Base-by-base conservation (phyloP, 53 echinoderm and acorn worm species). In the Arbacia lixula region DNA sequence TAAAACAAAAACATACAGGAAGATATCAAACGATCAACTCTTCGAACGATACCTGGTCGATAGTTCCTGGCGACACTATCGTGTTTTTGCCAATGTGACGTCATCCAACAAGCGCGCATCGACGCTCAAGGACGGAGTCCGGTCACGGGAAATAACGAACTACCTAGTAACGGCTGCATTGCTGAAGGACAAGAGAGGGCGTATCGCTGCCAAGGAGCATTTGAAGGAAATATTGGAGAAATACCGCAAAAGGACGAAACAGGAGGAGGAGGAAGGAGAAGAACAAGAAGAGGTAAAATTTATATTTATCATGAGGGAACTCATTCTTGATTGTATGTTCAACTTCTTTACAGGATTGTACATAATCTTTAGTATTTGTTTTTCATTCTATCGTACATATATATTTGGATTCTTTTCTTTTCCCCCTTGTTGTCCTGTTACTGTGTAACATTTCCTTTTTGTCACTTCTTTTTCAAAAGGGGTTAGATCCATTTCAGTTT, bases 31-130 rank as follows among this genome's bases (percentile, higher is more conserved):
- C 22, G 90, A 91, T 36, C 88, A 90, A 36, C 76, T 93, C 12
- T 91, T 88, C 68, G 66, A 53, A 60, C 76, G 80, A 10, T 93
- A 87, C 76, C 63, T 88, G 17, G 82, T 66, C 0, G 93, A 91
- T 64, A 66, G 75, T 29, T 53, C 81, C 31, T 93, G 93, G 93
- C 49, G 33, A 8, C 82, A 81, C 28, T 81, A 63, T 33, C 82
- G 82, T 10, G 6, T 32, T 4, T 6, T 4, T n/a, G 62, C 64
- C 34, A 39, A 62, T 31, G 43, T 33, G 20, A 62, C 32, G 28
- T 4, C 29, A 11, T 6, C 3, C 19, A 19, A 8, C 5, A 64
- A 26, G 5, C 41, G 36, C 14, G 10, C 31, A 5, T 42, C 63
- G 8, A 28, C 50, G 50, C 46, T 4, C 31, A 46, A 20, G 60